These are phyloP conservation scores for Hipposideros larvatus DNA, from an alignment of 2,797 vertebrate species.

Conservation along the genomic window DNA sequence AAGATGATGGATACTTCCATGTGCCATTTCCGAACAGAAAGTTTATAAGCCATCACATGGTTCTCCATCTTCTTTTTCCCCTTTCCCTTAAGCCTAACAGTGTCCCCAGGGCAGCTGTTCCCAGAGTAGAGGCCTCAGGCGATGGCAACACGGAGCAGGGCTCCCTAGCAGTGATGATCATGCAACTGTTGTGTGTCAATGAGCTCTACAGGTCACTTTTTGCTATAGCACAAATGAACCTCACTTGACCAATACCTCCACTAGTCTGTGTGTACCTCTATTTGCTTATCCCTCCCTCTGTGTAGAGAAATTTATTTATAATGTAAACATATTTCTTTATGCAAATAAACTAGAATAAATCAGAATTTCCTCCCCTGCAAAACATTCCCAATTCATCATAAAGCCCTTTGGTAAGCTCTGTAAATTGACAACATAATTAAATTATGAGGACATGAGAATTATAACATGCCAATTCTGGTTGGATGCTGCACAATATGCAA, in stretches of 20 bases:
- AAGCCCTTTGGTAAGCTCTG: constrained; percentile 59
- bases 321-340: constrained; percentile 34
- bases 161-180: background rate
- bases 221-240: background rate
- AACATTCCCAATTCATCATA: constrained; percentile 47
- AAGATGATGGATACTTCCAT: background rate
- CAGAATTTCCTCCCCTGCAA: constrained; percentile 57
- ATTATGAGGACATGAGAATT: constrained; percentile 39
- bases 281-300: background rate
- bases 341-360: constrained; percentile 52
- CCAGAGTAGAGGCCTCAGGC: background rate
- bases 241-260: background rate
- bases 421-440: constrained; percentile 64
- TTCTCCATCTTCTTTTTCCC: background rate
- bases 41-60: background rate
- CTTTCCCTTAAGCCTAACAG: background rate
- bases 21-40: background rate
- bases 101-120: too few species aligned
- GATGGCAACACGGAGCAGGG: background rate
- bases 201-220: background rate
- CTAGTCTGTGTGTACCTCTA: background rate
- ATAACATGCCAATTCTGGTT: constrained; percentile 24
- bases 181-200: background rate
- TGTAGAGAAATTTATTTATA: constrained; percentile 27
- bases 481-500: background rate